Evolutionary conservation across 2,113 vertebrate genomes (phyloP).

Genomic region (Neolamprologus modestus): DNA sequence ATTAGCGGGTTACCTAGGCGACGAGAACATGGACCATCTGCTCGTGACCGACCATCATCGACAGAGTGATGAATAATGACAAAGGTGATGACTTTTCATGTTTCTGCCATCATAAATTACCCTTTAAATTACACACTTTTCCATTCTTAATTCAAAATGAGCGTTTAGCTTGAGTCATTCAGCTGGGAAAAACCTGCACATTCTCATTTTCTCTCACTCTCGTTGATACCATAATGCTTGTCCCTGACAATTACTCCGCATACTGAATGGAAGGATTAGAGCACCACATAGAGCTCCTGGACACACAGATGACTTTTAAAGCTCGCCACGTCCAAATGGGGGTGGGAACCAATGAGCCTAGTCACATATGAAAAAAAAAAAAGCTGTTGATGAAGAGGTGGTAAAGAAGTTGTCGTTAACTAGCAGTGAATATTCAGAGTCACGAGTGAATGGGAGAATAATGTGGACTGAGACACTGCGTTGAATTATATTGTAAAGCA

Average conservation of each 20-base stretch:
- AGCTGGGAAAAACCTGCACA: not conserved
- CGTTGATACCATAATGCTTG: not conserved
- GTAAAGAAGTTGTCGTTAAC: not conserved
- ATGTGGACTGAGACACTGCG: not conserved
- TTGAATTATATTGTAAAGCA: not conserved
- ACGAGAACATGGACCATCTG: not conserved
- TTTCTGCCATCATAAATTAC: not conserved
- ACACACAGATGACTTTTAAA: not conserved
- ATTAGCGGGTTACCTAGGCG: not conserved
- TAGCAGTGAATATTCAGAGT: not conserved
- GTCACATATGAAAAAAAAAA: not conserved
- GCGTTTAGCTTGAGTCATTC: not conserved
- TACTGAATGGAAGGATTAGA: not conserved
- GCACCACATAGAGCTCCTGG: not conserved
- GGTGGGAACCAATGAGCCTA: not conserved
- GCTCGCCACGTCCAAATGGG: not conserved
- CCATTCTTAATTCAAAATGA: not conserved
- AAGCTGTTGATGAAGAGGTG: not conserved
- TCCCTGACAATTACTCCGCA: not conserved
- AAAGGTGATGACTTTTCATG: not conserved
- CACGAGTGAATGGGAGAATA: not conserved
- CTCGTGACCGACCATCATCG: fast-evolving
- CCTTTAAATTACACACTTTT: not conserved
- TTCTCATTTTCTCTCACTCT: not conserved
- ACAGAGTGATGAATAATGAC: not conserved